Percentiles rank a stretch among this genome's conserved stretches.
These are phyloP conservation scores for Euclidia mi DNA, from an alignment of 2,888 invertebrate genomes.

Conservation along the genomic window DNA sequence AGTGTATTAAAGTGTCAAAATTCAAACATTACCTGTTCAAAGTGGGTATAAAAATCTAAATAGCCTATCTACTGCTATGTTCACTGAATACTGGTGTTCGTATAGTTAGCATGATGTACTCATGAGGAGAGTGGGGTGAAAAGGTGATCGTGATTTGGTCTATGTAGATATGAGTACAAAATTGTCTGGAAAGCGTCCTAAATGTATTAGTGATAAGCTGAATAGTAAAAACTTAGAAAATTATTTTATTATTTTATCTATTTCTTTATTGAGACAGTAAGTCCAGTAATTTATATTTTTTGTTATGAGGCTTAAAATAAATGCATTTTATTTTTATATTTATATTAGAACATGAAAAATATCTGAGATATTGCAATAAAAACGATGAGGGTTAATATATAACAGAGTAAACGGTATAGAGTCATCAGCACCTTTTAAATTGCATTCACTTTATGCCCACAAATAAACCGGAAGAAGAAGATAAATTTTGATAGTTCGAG, in stretches of 20 bases:
- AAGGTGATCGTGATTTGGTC: constrained; percentile 15
- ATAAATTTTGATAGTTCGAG: too few species aligned
- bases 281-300: not conserved
- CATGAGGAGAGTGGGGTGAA: constrained; percentile 29
- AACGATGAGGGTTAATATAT: too few species aligned
- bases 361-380: too few species aligned
- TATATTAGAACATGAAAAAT: too few species aligned
- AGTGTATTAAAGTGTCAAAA: constrained; percentile 25
- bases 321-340: too few species aligned
- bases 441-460: too few species aligned
- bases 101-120: constrained; percentile 14
- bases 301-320: not conserved
- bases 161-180: constrained; percentile 26
- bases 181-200: constrained; percentile 23
- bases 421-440: too few species aligned
- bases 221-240: not conserved
- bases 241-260: not conserved
- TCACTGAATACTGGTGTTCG: constrained; percentile 21
- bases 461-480: too few species aligned
- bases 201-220: constrained; percentile 25
- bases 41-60: constrained; percentile 18
- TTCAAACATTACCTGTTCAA: constrained; percentile 22
- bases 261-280: not conserved
- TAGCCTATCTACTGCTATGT: constrained; percentile 37
- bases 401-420: too few species aligned